Percentiles rank a stretch among this genome's conserved stretches.
These are phyloP conservation scores for Homalodisca vitripennis DNA, from an alignment of 1,140 invertebrate species.

Conservation along the genomic window DNA sequence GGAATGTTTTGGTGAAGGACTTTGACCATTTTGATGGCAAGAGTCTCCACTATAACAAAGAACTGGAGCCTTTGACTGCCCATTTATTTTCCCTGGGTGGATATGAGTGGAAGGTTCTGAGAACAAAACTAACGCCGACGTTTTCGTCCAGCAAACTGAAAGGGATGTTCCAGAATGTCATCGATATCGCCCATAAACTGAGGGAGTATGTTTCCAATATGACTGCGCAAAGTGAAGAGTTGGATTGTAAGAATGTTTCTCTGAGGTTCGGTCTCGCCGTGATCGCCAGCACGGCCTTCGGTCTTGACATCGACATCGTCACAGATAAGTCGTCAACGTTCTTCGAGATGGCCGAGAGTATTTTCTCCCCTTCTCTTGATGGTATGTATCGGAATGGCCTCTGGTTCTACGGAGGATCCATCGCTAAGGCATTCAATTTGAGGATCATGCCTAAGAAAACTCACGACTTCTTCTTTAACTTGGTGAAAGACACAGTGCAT, in stretches of 20 bases:
- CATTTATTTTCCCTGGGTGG: slow-evolving; percentile 54
- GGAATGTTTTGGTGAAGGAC: slow-evolving; percentile 54
- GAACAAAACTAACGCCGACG: slow-evolving; percentile 58
- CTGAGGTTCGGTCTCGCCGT: no score
- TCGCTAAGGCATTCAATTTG: no score
- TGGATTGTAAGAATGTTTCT: slow-evolving; percentile 19
- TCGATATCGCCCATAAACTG: slow-evolving; percentile 43
- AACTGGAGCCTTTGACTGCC: slow-evolving; percentile 52
- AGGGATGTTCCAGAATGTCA: slow-evolving; percentile 53
- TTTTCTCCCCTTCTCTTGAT: neutral
- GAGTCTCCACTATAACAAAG: slow-evolving; percentile 49
- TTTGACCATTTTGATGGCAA: slow-evolving; percentile 55
- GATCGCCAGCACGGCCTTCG: slow-evolving; percentile 50
- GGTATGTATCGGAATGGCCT: no score
- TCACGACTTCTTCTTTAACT: no score
- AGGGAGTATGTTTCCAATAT: slow-evolving; percentile 1
- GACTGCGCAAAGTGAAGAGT: neutral
- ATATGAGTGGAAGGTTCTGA: slow-evolving; percentile 56
- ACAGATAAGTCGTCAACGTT: slow-evolving; percentile 45
- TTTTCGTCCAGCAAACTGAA: no score
- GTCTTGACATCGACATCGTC: slow-evolving; percentile 48
- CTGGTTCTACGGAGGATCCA: no score
- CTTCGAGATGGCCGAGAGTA: slow-evolving; percentile 37
- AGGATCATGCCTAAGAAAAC: no score
- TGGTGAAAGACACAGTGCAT: no score